Evolutionary conservation across 2,888 invertebrate species (phyloP).

Genomic region (Drosophila meridionalis): DNA sequence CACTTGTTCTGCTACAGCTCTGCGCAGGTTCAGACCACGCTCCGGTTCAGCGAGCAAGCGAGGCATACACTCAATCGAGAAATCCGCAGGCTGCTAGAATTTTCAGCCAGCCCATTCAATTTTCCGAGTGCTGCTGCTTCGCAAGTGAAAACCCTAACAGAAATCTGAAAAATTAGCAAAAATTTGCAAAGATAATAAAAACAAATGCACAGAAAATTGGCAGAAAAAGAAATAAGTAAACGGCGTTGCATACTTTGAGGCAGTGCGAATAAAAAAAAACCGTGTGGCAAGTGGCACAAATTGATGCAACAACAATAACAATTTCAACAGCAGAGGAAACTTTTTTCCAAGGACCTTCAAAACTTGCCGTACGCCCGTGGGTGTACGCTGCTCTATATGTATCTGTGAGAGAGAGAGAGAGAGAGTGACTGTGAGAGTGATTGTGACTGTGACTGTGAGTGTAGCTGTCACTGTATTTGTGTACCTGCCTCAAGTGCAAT

Average conservation of each 20-base stretch:
- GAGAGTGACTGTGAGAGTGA: conserved; percentile 2
- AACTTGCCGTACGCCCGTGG: conserved; percentile 40
- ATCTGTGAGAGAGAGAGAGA: background rate
- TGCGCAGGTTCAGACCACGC: conserved; percentile 57
- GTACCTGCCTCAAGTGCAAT: conserved; percentile 66
- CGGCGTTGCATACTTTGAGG: conserved; percentile 60
- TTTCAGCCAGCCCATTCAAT: conserved; percentile 69
- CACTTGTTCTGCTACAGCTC: conserved; percentile 59
- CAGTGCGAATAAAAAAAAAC: conserved; percentile 19
- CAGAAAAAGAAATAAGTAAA: conserved; percentile 8
- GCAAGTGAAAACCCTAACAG: conserved; percentile 54
- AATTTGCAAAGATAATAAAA: conserved; percentile 16
- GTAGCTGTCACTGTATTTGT: conserved; percentile 16
- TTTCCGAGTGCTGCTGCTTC: conserved; percentile 67
- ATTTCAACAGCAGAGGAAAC: conserved; percentile 39
- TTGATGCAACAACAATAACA: conserved; percentile 9
- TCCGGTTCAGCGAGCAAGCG: conserved; percentile 43
- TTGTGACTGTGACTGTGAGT: background rate
- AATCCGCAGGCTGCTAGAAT: conserved; percentile 49
- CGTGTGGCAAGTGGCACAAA: conserved; percentile 16
- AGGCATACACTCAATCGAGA: conserved; percentile 46
- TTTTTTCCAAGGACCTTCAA: conserved; percentile 75
- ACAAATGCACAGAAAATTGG: conserved; percentile 21
- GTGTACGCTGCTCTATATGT: conserved; percentile 1
- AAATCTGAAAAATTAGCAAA: conserved; percentile 21